Conservation (phyloP, 2,797 vertebrate genomes). For the Lutjanus campechanus region DNA sequence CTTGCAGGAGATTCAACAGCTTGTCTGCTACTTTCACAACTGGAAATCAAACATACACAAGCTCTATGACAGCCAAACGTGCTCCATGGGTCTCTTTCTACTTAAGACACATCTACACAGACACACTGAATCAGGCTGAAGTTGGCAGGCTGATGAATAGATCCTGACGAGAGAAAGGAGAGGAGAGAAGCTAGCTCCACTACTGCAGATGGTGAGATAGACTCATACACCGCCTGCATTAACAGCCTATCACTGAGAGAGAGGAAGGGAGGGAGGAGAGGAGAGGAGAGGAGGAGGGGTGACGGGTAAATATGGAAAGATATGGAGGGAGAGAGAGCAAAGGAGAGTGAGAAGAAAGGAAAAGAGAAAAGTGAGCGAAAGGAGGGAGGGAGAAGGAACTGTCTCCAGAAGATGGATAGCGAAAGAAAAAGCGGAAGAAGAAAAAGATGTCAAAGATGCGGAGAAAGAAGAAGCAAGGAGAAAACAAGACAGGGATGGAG, state of each 20-base stretch:
- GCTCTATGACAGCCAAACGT: slow-evolving; percentile 54
- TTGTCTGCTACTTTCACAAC: slow-evolving; percentile 69
- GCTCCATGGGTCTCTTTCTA: slow-evolving; percentile 70
- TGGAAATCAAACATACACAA: slow-evolving; percentile 59
- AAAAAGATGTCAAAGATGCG: slow-evolving; percentile 44
- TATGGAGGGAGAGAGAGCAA: slow-evolving; percentile 62
- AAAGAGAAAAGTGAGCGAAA: slow-evolving; percentile 46
- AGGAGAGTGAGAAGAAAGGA: slow-evolving; percentile 53
- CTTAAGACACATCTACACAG: slow-evolving; percentile 43
- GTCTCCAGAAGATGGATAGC: slow-evolving; percentile 56
- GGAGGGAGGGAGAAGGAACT: slow-evolving; percentile 51
- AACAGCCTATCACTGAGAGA: slow-evolving; percentile 82
- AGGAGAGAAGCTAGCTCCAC: slow-evolving; percentile 78
- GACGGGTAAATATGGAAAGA: slow-evolving; percentile 80
- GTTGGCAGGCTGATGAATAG: slow-evolving; percentile 77
- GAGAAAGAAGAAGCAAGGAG: slow-evolving; percentile 20
- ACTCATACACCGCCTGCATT: slow-evolving; percentile 80
- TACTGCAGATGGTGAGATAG: slow-evolving; percentile 86
- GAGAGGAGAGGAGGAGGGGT: slow-evolving; percentile 33
- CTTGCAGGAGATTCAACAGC: slow-evolving; percentile 73
- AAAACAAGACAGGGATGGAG: slow-evolving; percentile 30
- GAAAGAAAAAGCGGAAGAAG: slow-evolving; percentile 25
- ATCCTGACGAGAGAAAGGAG: slow-evolving; percentile 69
- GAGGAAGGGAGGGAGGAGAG: slow-evolving; percentile 32
- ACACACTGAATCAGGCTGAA: slow-evolving; percentile 61